Conservation (phyloP, 2,113 vertebrate species). For the Australoheros scitulus region DNA sequence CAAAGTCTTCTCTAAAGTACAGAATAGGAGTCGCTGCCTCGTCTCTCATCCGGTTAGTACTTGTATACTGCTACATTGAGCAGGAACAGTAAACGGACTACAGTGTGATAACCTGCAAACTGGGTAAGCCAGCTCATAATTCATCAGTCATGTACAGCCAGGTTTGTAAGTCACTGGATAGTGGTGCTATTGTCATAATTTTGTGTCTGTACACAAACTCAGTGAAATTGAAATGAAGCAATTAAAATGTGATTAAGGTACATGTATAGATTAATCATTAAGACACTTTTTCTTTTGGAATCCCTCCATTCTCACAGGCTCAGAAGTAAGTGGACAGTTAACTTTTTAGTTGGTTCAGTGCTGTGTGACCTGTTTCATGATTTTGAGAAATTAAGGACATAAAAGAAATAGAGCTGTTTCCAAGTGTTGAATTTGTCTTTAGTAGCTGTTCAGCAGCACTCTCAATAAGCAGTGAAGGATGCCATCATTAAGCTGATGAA, state of each 20-base stretch:
- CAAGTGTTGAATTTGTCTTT: not conserved
- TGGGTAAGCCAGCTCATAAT: not conserved
- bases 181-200: no score
- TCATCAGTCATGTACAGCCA: not conserved
- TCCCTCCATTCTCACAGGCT: no score
- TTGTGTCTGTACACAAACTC: not conserved
- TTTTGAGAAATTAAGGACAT: not conserved
- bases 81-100: not conserved
- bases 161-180: no score
- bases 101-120: not conserved
- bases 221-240: not conserved
- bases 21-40: constrained; percentile 87
- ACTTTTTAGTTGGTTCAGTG: not conserved
- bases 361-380: not conserved
- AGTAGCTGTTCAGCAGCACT: not conserved
- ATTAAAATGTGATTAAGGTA: not conserved
- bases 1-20: constrained; percentile 86
- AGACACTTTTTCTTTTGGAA: not conserved
- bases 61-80: not conserved
- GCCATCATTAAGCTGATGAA: not conserved
- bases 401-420: not conserved
- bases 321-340: no score
- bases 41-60: constrained; percentile 94
- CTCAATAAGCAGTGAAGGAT: not conserved
- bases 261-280: not conserved